These are phyloP conservation scores for Smutsia gigantea DNA, from an alignment of 2,797 vertebrate genomes.

Conservation along the genomic window DNA sequence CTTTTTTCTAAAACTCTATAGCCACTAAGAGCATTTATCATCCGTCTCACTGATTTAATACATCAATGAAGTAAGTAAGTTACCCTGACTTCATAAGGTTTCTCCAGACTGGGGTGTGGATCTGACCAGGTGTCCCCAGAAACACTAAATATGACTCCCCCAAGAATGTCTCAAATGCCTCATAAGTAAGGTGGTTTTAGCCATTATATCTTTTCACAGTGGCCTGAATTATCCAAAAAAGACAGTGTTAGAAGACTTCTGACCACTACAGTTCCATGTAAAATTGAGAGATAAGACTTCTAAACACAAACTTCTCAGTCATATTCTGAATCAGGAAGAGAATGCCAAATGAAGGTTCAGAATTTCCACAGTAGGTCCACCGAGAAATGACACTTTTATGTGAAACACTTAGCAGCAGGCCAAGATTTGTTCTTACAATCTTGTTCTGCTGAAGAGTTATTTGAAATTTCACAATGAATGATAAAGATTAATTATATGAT, in stretches of 20 bases:
- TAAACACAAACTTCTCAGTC: neutral
- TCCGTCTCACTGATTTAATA: neutral
- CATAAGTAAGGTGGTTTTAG: neutral
- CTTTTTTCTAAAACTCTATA: neutral
- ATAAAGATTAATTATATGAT: slow-evolving; percentile 67
- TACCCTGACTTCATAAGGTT: neutral
- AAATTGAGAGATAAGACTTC: neutral
- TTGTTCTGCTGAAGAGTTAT: slow-evolving; percentile 60
- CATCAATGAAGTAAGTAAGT: neutral
- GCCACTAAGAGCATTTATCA: neutral
- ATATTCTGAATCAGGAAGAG: neutral
- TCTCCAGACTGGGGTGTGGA: neutral
- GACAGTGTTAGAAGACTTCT: neutral
- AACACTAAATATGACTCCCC: neutral
- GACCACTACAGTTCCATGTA: neutral
- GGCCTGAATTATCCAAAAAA: neutral
- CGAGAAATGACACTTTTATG: neutral
- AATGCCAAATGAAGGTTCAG: neutral
- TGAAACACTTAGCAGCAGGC: neutral
- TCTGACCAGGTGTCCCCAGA: neutral
- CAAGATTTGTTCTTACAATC: slow-evolving; percentile 30
- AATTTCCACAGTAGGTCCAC: neutral
- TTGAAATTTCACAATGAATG: slow-evolving; percentile 64
- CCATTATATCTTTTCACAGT: neutral
- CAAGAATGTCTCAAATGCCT: neutral